Evolutionary conservation across 2,888 invertebrate species (phyloP).

Genomic region (Drosophila infuscata): DNA sequence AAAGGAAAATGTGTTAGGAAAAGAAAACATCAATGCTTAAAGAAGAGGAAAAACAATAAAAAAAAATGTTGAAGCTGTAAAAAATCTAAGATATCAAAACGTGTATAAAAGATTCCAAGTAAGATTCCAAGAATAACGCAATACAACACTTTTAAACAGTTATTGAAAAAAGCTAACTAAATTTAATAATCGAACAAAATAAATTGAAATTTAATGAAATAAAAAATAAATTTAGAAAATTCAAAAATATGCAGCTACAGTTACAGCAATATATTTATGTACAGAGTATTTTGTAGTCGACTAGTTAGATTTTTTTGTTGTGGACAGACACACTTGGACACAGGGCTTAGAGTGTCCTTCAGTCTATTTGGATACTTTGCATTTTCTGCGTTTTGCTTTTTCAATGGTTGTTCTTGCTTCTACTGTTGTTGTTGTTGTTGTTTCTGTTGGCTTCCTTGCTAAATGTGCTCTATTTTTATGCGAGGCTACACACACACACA

Average conservation of each 20-base stretch:
- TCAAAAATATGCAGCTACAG: neutral
- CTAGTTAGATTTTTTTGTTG: neutral
- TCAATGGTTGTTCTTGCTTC: slow-evolving; percentile 30
- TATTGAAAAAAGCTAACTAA: neutral
- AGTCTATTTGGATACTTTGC: slow-evolving; percentile 81
- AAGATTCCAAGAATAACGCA: neutral
- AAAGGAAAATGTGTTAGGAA: neutral
- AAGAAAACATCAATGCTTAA: neutral
- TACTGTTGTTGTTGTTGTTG: slow-evolving; percentile 53
- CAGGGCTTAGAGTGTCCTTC: slow-evolving; percentile 74
- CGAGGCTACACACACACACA: slow-evolving; percentile 41
- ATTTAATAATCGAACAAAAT: neutral
- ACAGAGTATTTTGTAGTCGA: slow-evolving; percentile 22
- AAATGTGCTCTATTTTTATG: slow-evolving; percentile 73
- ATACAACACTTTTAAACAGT: neutral
- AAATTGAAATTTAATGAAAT: neutral
- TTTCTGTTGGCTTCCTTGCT: slow-evolving; percentile 47
- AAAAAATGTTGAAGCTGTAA: neutral
- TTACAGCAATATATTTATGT: neutral
- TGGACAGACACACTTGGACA: slow-evolving; percentile 66
- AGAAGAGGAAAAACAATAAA: no score
- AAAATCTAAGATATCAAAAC: neutral
- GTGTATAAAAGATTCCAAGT: neutral
- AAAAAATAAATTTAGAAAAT: neutral
- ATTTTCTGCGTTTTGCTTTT: slow-evolving; percentile 63